A percentile compares a stretch with the other conserved stretches of the same genome.
phyloP scores from a whole-genome alignment of 1,140 invertebrate genomes.

The Macrotrachela quadricornifera region DNA sequence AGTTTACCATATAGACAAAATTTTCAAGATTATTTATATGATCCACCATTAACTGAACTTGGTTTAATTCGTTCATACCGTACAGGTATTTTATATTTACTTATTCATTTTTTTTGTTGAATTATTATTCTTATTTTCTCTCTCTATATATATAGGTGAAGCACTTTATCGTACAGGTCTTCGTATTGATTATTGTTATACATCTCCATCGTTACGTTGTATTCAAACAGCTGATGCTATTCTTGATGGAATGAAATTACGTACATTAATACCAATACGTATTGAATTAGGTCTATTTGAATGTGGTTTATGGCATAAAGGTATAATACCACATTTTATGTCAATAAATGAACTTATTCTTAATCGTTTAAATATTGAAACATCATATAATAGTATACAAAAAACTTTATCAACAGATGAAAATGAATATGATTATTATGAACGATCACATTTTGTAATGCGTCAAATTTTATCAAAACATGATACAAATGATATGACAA shows the following conservation, averaged over 20 bases:
- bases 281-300: conserved; percentile 9
- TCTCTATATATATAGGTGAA: neutral
- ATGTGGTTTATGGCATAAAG: neutral
- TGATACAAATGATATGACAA: too few relatives aligned
- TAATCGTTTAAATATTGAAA: neutral
- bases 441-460: neutral
- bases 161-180: neutral
- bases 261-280: neutral
- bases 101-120: too few relatives aligned
- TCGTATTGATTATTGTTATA: neutral
- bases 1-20: conserved; percentile 1
- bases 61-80: neutral
- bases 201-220: conserved; percentile 5
- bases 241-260: conserved; percentile 5
- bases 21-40: conserved; percentile 3
- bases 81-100: neutral
- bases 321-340: too few relatives aligned
- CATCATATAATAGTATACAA: neutral
- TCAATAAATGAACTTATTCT: too few relatives aligned
- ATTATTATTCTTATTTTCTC: too few relatives aligned
- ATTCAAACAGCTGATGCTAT: conserved; percentile 9
- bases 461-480: too few relatives aligned
- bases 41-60: conserved; percentile 9
- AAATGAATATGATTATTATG: conserved; percentile 1
- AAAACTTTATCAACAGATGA: conserved; percentile 3